Evolutionary conservation across 2,888 invertebrate species (phyloP).

Genomic region (Amblyjoppa proteus): DNA sequence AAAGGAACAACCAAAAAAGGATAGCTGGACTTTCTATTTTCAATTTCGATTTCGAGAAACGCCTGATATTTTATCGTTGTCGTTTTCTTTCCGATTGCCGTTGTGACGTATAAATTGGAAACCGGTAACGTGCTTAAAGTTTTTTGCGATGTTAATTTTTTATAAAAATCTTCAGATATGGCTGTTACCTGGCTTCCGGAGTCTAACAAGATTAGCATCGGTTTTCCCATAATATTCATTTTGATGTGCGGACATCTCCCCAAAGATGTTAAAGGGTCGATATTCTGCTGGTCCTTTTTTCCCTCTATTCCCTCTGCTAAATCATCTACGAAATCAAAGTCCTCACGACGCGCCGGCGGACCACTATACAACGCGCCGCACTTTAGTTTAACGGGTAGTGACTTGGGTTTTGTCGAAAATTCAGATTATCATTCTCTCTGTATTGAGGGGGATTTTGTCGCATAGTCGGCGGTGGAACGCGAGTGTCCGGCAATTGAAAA

Average conservation of each 20-base stretch:
- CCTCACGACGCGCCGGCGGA: background rate
- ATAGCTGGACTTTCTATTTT: background rate
- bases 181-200: slow-evolving; percentile 17
- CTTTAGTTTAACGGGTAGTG: background rate
- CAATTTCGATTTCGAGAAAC: slow-evolving; percentile 10
- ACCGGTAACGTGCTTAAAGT: background rate
- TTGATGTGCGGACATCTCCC: background rate
- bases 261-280: background rate
- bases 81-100: slow-evolving; percentile 11
- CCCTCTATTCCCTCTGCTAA: background rate
- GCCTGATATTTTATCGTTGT: slow-evolving; percentile 16
- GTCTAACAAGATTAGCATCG: background rate
- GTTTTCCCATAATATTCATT: slow-evolving; percentile 4
- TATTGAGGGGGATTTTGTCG: background rate
- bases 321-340: slow-evolving; percentile 5
- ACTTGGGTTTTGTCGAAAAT: background rate
- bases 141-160: background rate
- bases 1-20: background rate
- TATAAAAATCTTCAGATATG: slow-evolving; percentile 1
- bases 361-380: background rate
- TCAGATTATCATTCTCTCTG: background rate
- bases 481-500: slow-evolving; percentile 26
- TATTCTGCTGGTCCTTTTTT: background rate
- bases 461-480: slow-evolving; percentile 40
- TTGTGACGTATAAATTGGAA: slow-evolving; percentile 8